Evolutionary conservation across 1,140 invertebrate species (phyloP).

Genomic region (Brachionus manjavacas): DNA sequence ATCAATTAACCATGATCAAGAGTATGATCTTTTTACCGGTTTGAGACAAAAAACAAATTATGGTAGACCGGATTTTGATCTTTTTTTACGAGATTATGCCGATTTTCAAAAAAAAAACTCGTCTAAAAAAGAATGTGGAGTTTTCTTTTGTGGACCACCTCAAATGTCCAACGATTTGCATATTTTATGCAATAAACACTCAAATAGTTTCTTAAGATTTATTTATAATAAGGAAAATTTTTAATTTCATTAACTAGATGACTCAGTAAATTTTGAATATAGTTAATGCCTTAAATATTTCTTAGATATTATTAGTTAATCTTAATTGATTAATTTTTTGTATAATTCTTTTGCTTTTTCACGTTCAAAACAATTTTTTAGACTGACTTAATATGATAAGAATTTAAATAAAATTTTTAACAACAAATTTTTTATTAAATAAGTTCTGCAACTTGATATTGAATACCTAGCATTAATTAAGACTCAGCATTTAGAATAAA

Average conservation of each 20-base stretch:
- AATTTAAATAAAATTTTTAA: background rate
- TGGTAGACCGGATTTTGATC: slow-evolving; percentile 55
- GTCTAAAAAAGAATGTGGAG: slow-evolving; percentile 46
- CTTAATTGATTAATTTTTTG: too few relatives aligned
- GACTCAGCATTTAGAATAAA: background rate
- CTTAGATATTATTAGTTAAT: too few relatives aligned
- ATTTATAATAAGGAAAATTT: slow-evolving; percentile 58
- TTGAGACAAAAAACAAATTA: slow-evolving; percentile 56
- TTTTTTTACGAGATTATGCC: slow-evolving; percentile 49
- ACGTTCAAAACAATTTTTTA: too few relatives aligned
- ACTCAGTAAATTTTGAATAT: too few relatives aligned
- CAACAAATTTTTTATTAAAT: background rate
- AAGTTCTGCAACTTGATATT: background rate
- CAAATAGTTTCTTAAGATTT: slow-evolving; percentile 49
- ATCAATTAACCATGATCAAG: background rate
- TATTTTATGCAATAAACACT: slow-evolving; percentile 53
- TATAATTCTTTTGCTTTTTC: too few relatives aligned
- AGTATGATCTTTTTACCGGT: slow-evolving; percentile 51
- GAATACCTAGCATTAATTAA: background rate
- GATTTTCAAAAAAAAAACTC: slow-evolving; percentile 47
- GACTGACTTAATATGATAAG: too few relatives aligned
- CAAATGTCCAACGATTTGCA: slow-evolving; percentile 51
- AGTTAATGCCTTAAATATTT: too few relatives aligned
- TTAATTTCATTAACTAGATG: slow-evolving; percentile 43
- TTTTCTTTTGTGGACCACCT: slow-evolving; percentile 54